Evolutionary conservation across 2,113 vertebrate genomes (phyloP), one percentile per base, ranked within the genome.

Genomic region (Copsychus sechellarum): DNA sequence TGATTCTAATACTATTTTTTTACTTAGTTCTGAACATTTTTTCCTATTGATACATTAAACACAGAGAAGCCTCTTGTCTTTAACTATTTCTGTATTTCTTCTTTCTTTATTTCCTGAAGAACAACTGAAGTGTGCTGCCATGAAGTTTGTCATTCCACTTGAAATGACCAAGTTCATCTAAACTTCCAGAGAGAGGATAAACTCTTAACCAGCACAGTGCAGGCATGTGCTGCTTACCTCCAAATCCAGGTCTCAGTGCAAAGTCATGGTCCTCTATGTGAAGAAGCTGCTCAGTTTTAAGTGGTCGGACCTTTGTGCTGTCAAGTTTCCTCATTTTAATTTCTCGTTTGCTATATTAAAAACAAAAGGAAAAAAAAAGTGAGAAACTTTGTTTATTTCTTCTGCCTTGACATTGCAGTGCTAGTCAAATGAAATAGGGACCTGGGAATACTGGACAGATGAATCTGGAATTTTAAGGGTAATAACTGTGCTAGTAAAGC

Each of bases 251-350:
- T 94, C 99, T 98, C 96, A 99, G 97, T 40, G 99, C 98, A 92
- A 99, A 99, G 96, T 99, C 98, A 15, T 99, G 98, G 48, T 99
- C 99, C 72, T 99, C 98, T 67, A 99, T 99, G 47, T 97, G 98
- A 67, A 99, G 98, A 78, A 99, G 98, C 88, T 99, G 98, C 83
- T 99, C 98, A 6, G 97, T 98, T 95, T 98, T 99, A 61, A 98
- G 97, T 33, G 98, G 97, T 65, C 98, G 96, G 4, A 98, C 96
- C 96, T 99, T 99, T 2, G 99, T 99, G 96, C 97, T 98, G 97
- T 99, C 98, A 69, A 98, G 96, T 92, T 98, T 98, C 96, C 97
- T 98, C 96, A 98, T 98, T 94, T 98, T 99, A 97, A 98, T 97
- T 96, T 99, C 98, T 89, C 98, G 98, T 43, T 98, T 98, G 67